phyloP scores from a whole-genome alignment of 2,888 invertebrate genomes.

The Dione juno region DNA sequence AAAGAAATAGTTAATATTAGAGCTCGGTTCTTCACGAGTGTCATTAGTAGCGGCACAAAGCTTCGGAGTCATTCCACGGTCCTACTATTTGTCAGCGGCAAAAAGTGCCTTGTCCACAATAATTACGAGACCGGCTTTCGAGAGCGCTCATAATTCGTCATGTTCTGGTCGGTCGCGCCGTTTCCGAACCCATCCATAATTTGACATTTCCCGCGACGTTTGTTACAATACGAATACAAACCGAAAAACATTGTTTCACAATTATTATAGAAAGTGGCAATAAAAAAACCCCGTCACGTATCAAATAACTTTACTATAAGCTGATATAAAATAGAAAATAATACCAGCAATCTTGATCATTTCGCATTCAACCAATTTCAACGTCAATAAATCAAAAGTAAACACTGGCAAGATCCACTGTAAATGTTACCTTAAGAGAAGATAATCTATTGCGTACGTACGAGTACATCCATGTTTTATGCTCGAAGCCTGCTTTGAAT shows the following conservation, averaged over 20 bases:
- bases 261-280: neutral
- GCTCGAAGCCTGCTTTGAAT: conserved; percentile 35
- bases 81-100: conserved; percentile 82
- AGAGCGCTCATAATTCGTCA: conserved; percentile 81
- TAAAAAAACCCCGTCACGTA: neutral
- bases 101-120: conserved; percentile 83
- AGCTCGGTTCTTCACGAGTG: conserved; percentile 73
- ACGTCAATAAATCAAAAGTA: conserved; percentile 39
- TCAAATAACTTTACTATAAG: neutral
- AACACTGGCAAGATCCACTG: conserved; percentile 30
- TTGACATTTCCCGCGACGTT: conserved; percentile 76
- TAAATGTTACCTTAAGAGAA: conserved; percentile 38
- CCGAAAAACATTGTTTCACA: conserved; percentile 58
- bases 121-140: conserved; percentile 81
- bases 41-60: conserved; percentile 82
- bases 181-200: conserved; percentile 79
- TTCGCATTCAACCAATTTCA: conserved; percentile 26
- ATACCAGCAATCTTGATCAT: conserved; percentile 4
- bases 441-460: conserved; percentile 37
- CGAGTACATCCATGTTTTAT: conserved; percentile 36
- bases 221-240: conserved; percentile 62
- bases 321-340: conserved; percentile 12
- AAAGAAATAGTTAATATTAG: conserved; percentile 82
- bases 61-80: conserved; percentile 78
- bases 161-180: conserved; percentile 81